Base-by-base conservation (phyloP, 2,888 invertebrate genomes). In the Drosophila aldrichi region DNA sequence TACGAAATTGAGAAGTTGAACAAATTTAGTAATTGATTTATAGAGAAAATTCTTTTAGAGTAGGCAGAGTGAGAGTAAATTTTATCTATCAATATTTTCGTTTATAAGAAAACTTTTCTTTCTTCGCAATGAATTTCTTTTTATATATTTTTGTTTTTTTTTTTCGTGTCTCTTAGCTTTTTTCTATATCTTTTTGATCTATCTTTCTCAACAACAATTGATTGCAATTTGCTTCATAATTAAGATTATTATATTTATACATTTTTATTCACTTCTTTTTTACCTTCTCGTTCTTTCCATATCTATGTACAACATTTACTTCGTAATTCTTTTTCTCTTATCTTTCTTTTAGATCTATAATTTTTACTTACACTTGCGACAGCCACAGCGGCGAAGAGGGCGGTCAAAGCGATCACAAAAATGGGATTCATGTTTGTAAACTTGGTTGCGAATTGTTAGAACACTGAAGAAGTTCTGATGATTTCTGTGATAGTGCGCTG, bases 351-450 rank as follows among this genome's bases (percentile, higher is more conserved):
- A 10, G 34, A 36, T 18, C 6, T 14, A 25, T 25, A 36, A 46
- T 38, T 25, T 58, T 6, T 10, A 82, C 91, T 90, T 75, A 90
- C 91, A 58, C 68, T 25, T 34, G 88, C 79, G 43, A 77, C 54
- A 60, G 71, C 78, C 57, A 68, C 48, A 43, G 85, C 88, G 40
- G 80, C 34, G 25, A 86, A 46, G n/a, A 78, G 51, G 52, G 91
- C 64, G 63, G 77, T 74, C 60, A 84, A 71, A 60, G 81, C 77
- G 60, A 91, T 76, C 74, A 80, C 81, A 62, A 83, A 59, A 63
- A 81, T 73, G 59, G 75, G 55, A 63, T 91, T 91, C 90, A 90
- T 90, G 38, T 73, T 43, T 22, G 16, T 22, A 38, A 34, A 38
- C 18, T 80, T 58, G 58, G 41, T 52, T 61, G 10, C 69, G 72